Evolutionary conservation across 2,888 invertebrate species (phyloP), one percentile per base, ranked within the genome.

Genomic region (Sycophila texana): DNA sequence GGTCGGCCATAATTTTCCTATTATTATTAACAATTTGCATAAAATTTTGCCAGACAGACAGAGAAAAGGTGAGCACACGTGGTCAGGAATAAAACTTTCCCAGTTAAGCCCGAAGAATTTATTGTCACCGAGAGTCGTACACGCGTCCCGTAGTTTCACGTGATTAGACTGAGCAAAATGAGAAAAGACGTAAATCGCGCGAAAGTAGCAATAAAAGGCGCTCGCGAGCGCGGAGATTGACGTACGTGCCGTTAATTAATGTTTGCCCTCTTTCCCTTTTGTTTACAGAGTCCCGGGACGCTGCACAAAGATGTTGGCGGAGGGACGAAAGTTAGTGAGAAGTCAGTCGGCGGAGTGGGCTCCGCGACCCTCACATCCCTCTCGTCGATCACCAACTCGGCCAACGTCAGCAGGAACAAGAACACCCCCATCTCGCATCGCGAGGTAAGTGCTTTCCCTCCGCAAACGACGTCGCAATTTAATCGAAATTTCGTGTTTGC

Each of bases 241-340:
- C 39, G 39, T 39, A 39, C 39, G 39, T 10, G 39, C 55, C 22
- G 30, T 68, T 30, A 7, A 55, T 57, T 74, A 72, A 81, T 51
- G 18, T 70, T 63, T 53, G 30, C 14, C 16, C 53, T 57, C 70
- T 5, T 57, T 58, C 7, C 39, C 18, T 39, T 18, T 10, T 77
- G 49, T 83, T 90, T 88, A 74, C 88, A 90, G 90, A 90, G 90
- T 89, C 90, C 90, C 84, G 90, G 89, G 86, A 89, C 89, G 85
- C 85, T 90, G 85, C 89, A 90, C 88, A 90, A 90, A 86, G 90
- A 90, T 90, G 90, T 89, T 84, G 87, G 89, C 83, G 89, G 89
- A 84, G 81, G 81, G 86, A 89, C 89, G 83, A 90, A 90, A 87
- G 88, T 88, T 84, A 88, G 87, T 85, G 89, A 87, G 79, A 90